phyloP scores from a whole-genome alignment of 1,140 invertebrate species.

The Drosophila sp. region DNA sequence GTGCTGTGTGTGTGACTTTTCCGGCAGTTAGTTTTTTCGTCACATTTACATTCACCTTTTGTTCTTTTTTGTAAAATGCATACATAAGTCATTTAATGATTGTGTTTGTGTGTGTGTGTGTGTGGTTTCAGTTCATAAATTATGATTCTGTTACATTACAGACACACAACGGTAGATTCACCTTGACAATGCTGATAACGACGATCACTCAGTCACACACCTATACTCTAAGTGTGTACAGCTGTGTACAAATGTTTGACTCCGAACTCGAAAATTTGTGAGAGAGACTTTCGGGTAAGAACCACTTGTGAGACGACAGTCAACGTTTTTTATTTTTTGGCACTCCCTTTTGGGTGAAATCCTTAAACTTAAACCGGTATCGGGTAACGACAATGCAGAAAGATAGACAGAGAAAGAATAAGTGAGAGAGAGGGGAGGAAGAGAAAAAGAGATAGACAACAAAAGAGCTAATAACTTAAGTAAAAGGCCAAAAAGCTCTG shows the following conservation, averaged over 20 bases:
- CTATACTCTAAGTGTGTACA: not conserved
- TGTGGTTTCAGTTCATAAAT: slow-evolving; percentile 28
- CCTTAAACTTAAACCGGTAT: slow-evolving; percentile 22
- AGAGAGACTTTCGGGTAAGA: slow-evolving; percentile 3
- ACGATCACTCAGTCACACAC: slow-evolving; percentile 1
- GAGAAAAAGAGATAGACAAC: not conserved
- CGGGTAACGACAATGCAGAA: not conserved
- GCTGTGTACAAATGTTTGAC: slow-evolving; percentile 10
- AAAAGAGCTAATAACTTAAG: slow-evolving; percentile 11
- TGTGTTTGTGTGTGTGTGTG: not conserved
- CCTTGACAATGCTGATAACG: slow-evolving; percentile 52
- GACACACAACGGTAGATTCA: slow-evolving; percentile 37
- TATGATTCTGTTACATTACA: slow-evolving; percentile 24
- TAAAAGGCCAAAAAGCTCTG: slow-evolving; percentile 9
- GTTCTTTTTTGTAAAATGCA: slow-evolving; percentile 5
- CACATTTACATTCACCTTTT: slow-evolving; percentile 27
- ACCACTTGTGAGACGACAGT: slow-evolving; percentile 1
- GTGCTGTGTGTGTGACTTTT: slow-evolving; percentile 51
- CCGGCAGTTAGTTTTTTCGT: slow-evolving; percentile 38
- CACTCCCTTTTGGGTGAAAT: slow-evolving; percentile 20
- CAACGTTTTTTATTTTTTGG: slow-evolving; percentile 15
- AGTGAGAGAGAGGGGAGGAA: not conserved
- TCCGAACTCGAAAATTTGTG: not conserved
- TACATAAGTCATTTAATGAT: slow-evolving; percentile 10
- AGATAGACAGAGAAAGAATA: not conserved